Percentiles rank a stretch among this genome's conserved stretches.
Conservation (phyloP, 2,113 vertebrate genomes). For the Grammomys dolichurus region DNA sequence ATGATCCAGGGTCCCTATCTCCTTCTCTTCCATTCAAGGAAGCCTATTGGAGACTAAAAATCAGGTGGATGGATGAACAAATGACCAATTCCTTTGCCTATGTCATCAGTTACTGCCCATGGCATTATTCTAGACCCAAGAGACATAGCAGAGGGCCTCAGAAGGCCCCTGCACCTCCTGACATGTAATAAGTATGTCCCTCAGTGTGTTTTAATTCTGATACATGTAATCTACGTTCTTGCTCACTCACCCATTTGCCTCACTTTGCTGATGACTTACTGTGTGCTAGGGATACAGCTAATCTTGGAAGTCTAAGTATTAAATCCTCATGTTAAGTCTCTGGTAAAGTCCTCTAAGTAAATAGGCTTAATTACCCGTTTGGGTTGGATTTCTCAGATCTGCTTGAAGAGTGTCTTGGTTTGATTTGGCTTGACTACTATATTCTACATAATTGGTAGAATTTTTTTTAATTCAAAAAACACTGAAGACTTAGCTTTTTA, state of each 20-base stretch:
- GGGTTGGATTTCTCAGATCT: neutral
- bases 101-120: neutral
- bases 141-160: neutral
- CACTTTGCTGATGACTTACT: neutral
- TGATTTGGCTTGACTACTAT: neutral
- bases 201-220: neutral
- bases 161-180: neutral
- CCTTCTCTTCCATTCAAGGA: neutral
- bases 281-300: neutral
- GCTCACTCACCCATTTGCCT: neutral
- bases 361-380: neutral
- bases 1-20: neutral
- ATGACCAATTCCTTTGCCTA: neutral
- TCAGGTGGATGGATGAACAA: neutral
- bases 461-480: slow-evolving; percentile 4
- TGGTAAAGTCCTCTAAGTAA: neutral
- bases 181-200: neutral
- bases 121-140: neutral
- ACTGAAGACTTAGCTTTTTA: slow-evolving; percentile 2
- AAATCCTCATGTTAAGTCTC: neutral
- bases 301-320: neutral
- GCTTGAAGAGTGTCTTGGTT: neutral
- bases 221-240: neutral
- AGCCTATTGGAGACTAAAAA: neutral
- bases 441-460: neutral